Evolutionary conservation across 2,797 vertebrate genomes (phyloP), one percentile per base, ranked within the genome.

Genomic region (Pseudochirops cupreus): DNA sequence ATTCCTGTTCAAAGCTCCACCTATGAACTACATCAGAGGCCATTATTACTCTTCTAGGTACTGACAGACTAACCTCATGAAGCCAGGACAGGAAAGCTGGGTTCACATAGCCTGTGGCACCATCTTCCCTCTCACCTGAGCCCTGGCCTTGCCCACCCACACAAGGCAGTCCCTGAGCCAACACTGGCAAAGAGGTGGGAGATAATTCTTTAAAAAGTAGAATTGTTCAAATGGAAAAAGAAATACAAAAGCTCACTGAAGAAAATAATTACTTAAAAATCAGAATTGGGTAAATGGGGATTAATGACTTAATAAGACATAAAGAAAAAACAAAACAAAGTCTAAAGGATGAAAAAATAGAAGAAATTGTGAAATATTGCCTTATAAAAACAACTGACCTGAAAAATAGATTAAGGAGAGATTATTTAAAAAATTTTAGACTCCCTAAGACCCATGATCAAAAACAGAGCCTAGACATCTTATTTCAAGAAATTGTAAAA

Each of bases 41-140:
- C 12, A 62, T 33, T 33, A 14, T 62, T 33, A 33, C 12, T 33
- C 59, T 62, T 62, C 59, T 62, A 33, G 59, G 31, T 33, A 33
- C 59, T 62, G 31, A 31, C 59, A 67, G 33, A 67, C 62, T 67
- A 67, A n/a, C 14, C 33, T 16, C 89, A 1, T 96, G 94, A 94
- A 96, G 74, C 95, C 94, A 91, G 90, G 91, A 91, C 91, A 93
- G 97, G 52, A 92, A 62, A 97, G 96, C 33, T 93, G 54, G 50
- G 50, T 95, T 98, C 94, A 87, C 33, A 97, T 96, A 96, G 96
- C 96, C 97, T 96, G 96, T 96, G 94, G 95, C 96, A 96, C 97
- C 97, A 98, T 98, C 94, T 97, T 97, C 96, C 96, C 96, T 96
- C 96, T 97, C 97, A 97, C 7, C 29, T 28, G 13, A 95, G 97